A percentile compares a stretch with the other conserved stretches of the same genome.
Conservation (phyloP, 2,797 vertebrate species). For the Onychomys torridus region DNA sequence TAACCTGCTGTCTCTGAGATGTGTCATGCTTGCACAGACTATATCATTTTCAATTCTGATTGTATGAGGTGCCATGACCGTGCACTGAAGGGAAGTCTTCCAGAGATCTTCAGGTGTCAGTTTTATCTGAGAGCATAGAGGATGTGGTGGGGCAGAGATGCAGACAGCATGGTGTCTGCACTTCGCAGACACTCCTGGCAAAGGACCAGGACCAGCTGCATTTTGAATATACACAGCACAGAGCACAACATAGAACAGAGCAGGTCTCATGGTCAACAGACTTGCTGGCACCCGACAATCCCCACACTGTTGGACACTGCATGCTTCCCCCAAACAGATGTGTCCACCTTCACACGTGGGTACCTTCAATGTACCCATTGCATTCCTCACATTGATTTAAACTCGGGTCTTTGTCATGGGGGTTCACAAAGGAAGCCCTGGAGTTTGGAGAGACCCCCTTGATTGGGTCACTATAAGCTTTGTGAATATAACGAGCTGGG, state of each 20-base stretch:
- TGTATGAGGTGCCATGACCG: fast-evolving
- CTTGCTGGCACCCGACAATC: background rate
- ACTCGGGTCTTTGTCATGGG: background rate
- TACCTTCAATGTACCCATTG: background rate
- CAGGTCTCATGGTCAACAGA: background rate
- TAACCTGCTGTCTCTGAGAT: too few relatives aligned
- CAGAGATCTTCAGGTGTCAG: fast-evolving
- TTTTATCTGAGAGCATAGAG: background rate
- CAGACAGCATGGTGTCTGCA: fast-evolving
- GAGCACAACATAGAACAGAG: fast-evolving
- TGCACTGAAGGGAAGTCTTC: fast-evolving
- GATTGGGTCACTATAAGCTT: fast-evolving
- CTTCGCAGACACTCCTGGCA: fast-evolving
- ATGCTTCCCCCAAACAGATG: too few relatives aligned
- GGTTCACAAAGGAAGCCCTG: background rate
- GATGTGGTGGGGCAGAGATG: background rate
- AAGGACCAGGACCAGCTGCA: background rate
- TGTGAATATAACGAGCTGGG: fast-evolving
- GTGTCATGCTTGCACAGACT: fast-evolving
- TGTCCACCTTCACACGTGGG: fast-evolving
- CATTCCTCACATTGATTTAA: background rate
- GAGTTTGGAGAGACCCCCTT: background rate
- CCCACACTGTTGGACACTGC: fast-evolving
- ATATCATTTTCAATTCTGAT: background rate
- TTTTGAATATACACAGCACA: background rate